phyloP scores from a whole-genome alignment of 92 coral and sea anemone species.

The Ricordea florida region DNA sequence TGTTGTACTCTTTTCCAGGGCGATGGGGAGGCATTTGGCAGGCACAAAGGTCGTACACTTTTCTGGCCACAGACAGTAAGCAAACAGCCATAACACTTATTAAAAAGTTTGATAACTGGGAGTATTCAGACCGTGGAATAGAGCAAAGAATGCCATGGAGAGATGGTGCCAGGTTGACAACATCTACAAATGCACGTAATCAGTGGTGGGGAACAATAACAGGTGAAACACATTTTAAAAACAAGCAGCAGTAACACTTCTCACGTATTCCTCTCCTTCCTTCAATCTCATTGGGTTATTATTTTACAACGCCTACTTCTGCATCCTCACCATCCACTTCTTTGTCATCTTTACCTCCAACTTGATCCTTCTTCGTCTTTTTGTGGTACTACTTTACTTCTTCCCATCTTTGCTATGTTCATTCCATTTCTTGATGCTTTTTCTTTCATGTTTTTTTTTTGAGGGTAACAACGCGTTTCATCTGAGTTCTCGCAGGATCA shows the following conservation, averaged over 20 bases:
- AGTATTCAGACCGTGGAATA: slow-evolving; percentile 41
- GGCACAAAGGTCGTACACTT: slow-evolving; percentile 66
- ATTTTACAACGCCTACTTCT: not conserved
- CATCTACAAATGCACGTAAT: slow-evolving; percentile 36
- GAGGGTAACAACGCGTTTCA: not conserved
- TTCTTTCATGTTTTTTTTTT: not conserved
- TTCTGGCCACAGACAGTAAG: slow-evolving; percentile 47
- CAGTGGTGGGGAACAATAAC: slow-evolving; percentile 71
- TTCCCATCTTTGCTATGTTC: no score
- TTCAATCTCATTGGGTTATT: not conserved
- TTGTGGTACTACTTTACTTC: no score
- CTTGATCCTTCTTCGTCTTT: no score
- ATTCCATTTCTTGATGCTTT: no score
- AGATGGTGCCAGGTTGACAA: slow-evolving; percentile 58
- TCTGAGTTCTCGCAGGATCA: no score
- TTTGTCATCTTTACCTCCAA: no score
- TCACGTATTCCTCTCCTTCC: not conserved
- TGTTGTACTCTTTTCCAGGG: slow-evolving; percentile 1
- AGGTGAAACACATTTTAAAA: not conserved
- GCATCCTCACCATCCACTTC: no score
- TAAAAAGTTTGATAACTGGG: slow-evolving; percentile 75
- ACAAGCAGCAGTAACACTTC: not conserved
- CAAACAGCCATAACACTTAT: slow-evolving; percentile 65
- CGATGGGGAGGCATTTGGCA: slow-evolving; percentile 89
- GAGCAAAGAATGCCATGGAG: slow-evolving; percentile 87